Evolutionary conservation across 2,113 vertebrate genomes (phyloP), one percentile per base, ranked within the genome.

Genomic region (Percopsis transmontana): DNA sequence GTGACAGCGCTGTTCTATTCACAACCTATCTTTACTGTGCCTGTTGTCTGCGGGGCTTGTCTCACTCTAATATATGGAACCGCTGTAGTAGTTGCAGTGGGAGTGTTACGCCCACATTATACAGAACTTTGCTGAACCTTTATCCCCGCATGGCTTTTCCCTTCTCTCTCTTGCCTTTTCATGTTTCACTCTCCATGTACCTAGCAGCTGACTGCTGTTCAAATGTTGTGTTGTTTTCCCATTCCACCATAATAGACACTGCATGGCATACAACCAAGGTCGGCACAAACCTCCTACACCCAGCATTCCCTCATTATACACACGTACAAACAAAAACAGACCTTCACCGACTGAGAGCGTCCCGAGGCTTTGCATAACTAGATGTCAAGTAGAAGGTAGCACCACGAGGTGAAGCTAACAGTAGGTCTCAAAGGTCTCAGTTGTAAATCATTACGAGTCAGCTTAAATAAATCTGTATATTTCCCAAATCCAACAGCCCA

Each of bases 401-500:
- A 1, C 27, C 27, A 33, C 27, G 27, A 33, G 27, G 27, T 33
- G 27, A 33, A 33, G 27, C 27, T 33, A 33, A 33, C 27, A 33
- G 5, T 33, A 33, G 27, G 42, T 24, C 67, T 58, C 14, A 58
- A 21, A 63, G 70, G 58, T 58, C 65, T 70, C 58, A 72, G 68
- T 73, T 80, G 70, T 61, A 74, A 77, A 81, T 76, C 27, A 54
- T 14, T 39, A 33, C 1, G 12, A 59, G 61, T 72, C 56, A 56
- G 74, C 40, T 47, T 64, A 62, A 62, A 78, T 78, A 75, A 68
- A 68, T 60, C 44, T 81, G 8, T 19, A 42, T 65, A 42, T 65
- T 72, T 75, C 77, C 68, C 59, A 70, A 69, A 73, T 77, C 71
- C 66, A 74, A 48, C 72, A 81, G 67, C 74, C 72, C 60, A 55